Conservation (phyloP, 2,113 vertebrate species). For the Amazona guildingii region DNA sequence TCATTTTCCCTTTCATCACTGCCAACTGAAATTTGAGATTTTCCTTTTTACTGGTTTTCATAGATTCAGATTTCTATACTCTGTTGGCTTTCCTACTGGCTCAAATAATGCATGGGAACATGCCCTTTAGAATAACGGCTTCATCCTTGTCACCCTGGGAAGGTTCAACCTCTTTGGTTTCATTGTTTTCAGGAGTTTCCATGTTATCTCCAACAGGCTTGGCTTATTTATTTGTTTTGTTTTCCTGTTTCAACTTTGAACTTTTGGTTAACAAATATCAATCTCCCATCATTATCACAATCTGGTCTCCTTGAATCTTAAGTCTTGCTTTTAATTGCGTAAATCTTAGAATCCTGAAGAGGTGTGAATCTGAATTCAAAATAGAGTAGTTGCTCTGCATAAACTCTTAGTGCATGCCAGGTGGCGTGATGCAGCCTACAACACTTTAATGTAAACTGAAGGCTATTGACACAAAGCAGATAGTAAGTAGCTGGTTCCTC, state of each 20-base stretch:
- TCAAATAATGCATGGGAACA: neutral
- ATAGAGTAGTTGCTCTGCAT: neutral
- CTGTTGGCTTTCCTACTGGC: neutral
- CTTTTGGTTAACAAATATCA: neutral
- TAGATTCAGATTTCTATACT: neutral
- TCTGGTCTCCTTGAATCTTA: neutral
- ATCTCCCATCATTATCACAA: neutral
- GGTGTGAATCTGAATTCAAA: neutral
- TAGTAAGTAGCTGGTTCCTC: neutral
- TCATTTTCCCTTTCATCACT: neutral
- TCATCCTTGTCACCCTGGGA: neutral
- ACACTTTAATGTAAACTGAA: neutral
- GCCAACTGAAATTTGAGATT: neutral
- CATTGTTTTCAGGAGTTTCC: neutral
- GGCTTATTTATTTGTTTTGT: neutral
- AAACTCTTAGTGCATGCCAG: neutral
- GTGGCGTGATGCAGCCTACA: neutral
- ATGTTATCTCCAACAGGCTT: neutral
- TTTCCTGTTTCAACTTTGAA: neutral
- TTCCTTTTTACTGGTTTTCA: neutral
- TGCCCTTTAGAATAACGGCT: neutral
- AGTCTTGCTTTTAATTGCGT: neutral
- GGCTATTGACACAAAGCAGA: neutral
- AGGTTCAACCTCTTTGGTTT: neutral
- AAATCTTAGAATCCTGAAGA: neutral